Percentiles rank a stretch among this genome's conserved stretches.
phyloP scores from a whole-genome alignment of 1,140 invertebrate genomes.

The Condylostylus longicornis region DNA sequence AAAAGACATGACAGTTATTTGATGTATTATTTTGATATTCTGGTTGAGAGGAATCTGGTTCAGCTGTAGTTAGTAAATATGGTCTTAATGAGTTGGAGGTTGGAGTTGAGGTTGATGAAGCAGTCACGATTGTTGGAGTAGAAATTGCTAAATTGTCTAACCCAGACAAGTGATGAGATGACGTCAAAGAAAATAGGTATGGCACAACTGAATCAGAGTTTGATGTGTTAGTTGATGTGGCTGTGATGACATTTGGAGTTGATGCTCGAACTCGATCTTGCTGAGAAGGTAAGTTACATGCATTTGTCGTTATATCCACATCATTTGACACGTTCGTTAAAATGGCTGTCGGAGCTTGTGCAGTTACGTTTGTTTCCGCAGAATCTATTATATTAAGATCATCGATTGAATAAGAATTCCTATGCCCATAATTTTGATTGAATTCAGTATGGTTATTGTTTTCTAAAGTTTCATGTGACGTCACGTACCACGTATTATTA shows the following conservation, averaged over 20 bases:
- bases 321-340: not conserved
- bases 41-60: conserved; percentile 17
- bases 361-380: not conserved
- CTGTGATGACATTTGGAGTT: not conserved
- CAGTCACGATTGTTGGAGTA: conserved; percentile 3
- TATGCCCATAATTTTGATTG: not conserved
- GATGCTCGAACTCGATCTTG: not conserved
- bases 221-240: not conserved
- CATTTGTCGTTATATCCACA: not conserved
- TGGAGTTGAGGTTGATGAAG: conserved; percentile 7
- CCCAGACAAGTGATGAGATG: no score
- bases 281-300: not conserved
- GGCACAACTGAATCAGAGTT: conserved; percentile 10
- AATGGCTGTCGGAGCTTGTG: not conserved
- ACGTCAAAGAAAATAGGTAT: no score
- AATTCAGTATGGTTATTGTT: no score
- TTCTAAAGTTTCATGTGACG: no score
- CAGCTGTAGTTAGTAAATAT: conserved; percentile 7
- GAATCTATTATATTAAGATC: not conserved
- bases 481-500: no score
- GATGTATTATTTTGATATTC: conserved; percentile 13
- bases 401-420: not conserved
- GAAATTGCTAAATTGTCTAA: no score
- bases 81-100: not conserved
- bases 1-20: no score